A percentile compares a stretch with the other conserved stretches of the same genome.
phyloP scores from a whole-genome alignment of 1,140 invertebrate species.

The Drosophila lacertosa region DNA sequence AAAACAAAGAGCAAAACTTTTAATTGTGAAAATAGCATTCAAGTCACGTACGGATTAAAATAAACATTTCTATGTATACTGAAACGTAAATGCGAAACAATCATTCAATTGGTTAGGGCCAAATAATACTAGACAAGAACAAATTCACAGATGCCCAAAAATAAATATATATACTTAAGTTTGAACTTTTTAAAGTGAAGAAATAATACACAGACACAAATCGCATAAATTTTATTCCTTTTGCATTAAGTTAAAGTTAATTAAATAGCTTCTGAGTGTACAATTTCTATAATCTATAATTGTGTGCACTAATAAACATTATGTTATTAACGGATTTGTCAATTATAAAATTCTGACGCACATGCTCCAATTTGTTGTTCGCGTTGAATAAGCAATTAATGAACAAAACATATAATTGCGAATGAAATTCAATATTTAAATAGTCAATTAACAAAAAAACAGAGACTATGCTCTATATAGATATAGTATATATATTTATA shows the following conservation, averaged over 20 bases:
- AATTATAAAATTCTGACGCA: neutral
- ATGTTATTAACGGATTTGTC: constrained; percentile 4
- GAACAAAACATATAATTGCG: constrained; percentile 45
- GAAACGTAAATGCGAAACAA: neutral
- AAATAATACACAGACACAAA: too few species aligned
- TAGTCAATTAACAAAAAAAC: constrained; percentile 47
- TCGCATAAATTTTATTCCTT: too few species aligned
- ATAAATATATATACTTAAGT: too few species aligned
- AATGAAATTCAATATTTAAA: constrained; percentile 54
- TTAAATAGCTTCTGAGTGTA: too few species aligned
- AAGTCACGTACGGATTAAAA: constrained; percentile 51
- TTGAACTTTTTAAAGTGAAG: too few species aligned
- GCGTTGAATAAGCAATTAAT: constrained; percentile 53
- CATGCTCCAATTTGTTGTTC: constrained; percentile 9
- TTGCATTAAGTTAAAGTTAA: too few species aligned
- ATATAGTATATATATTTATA: neutral
- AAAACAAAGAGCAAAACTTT: neutral
- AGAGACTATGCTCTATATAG: neutral
- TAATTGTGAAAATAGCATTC: constrained; percentile 28
- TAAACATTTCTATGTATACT: constrained; percentile 13
- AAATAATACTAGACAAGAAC: neutral
- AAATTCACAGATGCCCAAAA: neutral
- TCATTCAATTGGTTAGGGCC: neutral
- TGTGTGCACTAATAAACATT: constrained; percentile 29
- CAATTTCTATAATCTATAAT: constrained; percentile 2